Conservation (phyloP, 2,113 vertebrate species). For the Burhinus oedicnemus region DNA sequence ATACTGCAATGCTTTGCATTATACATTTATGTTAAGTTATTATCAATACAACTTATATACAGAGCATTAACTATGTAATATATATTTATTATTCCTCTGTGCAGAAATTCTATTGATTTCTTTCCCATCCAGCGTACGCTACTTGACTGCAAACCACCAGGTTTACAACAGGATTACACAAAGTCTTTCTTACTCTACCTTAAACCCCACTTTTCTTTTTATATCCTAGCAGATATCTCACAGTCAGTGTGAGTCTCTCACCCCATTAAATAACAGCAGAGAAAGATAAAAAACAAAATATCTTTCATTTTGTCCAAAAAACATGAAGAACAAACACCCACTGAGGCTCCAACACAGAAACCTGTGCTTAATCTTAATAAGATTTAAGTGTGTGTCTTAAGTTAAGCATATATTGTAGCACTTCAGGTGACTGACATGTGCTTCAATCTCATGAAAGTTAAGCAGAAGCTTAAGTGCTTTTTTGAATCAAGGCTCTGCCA, state of each 20-base stretch:
- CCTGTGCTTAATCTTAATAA: background rate
- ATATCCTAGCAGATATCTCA: background rate
- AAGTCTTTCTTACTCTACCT: background rate
- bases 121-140: background rate
- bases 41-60: conserved; percentile 23
- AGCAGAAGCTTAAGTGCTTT: background rate
- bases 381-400: background rate
- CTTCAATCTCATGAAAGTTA: conserved; percentile 9
- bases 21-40: conserved; percentile 17
- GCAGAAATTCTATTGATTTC: conserved; percentile 19
- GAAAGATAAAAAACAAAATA: background rate
- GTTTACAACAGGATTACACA: background rate
- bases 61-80: conserved; percentile 24
- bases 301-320: background rate
- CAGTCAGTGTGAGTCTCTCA: background rate
- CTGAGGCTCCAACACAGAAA: background rate
- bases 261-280: background rate
- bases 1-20: background rate
- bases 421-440: background rate
- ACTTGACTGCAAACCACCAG: background rate
- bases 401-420: background rate
- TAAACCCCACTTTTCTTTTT: background rate
- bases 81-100: conserved; percentile 19
- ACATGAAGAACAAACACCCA: background rate
- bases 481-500: background rate